A percentile compares a stretch with the other conserved stretches of the same genome.
Conservation (phyloP, 2,113 vertebrate genomes). For the Sylvicapra grimmia region DNA sequence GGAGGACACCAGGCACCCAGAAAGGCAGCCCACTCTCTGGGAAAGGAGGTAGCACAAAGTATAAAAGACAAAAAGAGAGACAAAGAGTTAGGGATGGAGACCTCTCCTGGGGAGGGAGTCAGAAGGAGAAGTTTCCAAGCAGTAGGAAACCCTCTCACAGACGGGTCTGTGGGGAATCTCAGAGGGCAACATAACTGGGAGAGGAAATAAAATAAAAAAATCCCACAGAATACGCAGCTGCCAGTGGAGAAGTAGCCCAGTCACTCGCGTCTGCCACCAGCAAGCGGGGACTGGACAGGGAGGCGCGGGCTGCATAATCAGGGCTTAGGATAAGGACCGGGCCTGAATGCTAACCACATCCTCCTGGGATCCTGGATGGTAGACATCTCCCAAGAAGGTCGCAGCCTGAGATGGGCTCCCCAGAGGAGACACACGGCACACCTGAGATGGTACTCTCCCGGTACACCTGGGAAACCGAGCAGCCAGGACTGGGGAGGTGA, state of each 20-base stretch:
- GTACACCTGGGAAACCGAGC: rapidly evolving
- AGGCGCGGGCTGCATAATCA: rapidly evolving
- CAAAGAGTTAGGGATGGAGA: background rate
- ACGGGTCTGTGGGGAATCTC: background rate
- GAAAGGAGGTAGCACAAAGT: background rate
- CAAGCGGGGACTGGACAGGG: background rate
- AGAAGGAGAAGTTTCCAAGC: background rate
- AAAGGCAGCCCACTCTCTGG: background rate
- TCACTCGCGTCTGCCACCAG: background rate
- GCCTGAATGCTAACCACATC: background rate
- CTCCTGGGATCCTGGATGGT: background rate
- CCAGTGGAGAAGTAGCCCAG: background rate
- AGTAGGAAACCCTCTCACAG: background rate
- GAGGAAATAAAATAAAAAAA: background rate
- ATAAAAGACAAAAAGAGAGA: background rate
- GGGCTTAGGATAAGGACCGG: rapidly evolving
- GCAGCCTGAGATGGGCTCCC: background rate
- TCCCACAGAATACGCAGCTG: background rate
- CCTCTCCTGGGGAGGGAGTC: background rate
- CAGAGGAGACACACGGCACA: background rate
- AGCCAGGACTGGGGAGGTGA: rapidly evolving
- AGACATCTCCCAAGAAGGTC: background rate
- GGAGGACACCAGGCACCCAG: background rate
- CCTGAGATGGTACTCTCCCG: background rate
- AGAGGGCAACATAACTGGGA: background rate